Evolutionary conservation across 2,888 invertebrate species (phyloP), one percentile per base, ranked within the genome.

Genomic region (Leptothorax acervorum): DNA sequence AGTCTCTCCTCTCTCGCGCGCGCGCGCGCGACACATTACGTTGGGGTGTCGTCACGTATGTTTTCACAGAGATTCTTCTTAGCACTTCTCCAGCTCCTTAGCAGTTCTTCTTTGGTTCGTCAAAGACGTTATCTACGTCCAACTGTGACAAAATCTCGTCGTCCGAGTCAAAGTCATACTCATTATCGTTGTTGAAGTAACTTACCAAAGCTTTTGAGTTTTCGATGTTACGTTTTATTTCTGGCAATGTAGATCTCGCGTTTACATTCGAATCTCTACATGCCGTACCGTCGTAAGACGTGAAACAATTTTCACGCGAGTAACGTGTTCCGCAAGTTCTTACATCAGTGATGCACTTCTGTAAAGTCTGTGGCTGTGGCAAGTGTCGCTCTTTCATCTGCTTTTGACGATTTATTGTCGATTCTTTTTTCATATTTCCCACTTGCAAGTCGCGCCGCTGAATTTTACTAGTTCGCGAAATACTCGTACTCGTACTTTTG

Each of bases 121-220:
- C 86, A 48, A 74, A 82, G 60, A 93, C 90, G 0, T 89, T 88
- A 76, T 93, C 92, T 51, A 94, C 86, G 66, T 94, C 93, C 48
- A 94, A 71, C 79, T 94, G 94, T 48, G 94, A 94, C 31, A 94
- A 85, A 23, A 94, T 85, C 81, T 93, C 92, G 82, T 94, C 94
- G 39, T 93, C 93, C 1, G 92, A 86, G 82, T 93, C 92, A 70
- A 91, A 86, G 82, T 93, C 92, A 70, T 90, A 90, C 42, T 55
- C 9, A 1, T n/a, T 76, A 55, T 60, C 28, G 3, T n/a, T 9
- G 4, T 45, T 35, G 11, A 60, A 82, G 48, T 66, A 39, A 8
- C 35, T 66, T 66, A 28, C 12, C 15, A 65, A 4, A 4, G n/a
- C 3, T 18, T 39, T n/a, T 3, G 51, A 60, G 11, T 85, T 65